phyloP scores from a whole-genome alignment of 2,888 invertebrate species.

The Melikaiella ostensackeni region DNA sequence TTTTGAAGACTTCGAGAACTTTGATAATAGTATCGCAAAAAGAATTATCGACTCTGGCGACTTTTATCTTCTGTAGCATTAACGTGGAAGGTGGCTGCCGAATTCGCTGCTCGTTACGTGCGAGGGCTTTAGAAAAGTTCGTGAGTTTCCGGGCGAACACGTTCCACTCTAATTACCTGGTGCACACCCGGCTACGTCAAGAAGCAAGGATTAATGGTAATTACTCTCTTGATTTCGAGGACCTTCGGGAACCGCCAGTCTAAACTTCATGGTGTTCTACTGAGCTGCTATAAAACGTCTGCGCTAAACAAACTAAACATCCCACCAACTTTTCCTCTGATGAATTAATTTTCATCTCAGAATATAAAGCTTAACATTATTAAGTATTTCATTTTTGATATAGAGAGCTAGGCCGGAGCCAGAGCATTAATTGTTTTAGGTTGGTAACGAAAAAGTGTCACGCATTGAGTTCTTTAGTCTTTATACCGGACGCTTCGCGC shows the following conservation, averaged over 20 bases:
- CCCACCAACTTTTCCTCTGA: background rate
- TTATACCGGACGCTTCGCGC: no score
- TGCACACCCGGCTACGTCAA: conserved; percentile 47
- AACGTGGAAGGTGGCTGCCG: background rate
- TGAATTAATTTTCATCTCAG: conserved; percentile 1
- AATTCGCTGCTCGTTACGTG: conserved; percentile 14
- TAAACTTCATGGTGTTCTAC: conserved; percentile 5
- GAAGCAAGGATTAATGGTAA: conserved; percentile 53
- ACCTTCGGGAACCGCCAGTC: conserved; percentile 39
- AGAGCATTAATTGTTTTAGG: no score
- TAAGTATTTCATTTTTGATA: background rate
- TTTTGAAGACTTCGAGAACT: conserved; percentile 10
- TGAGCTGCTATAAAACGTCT: conserved; percentile 2
- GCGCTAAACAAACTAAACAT: conserved; percentile 28
- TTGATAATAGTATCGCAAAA: background rate
- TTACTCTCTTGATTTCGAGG: conserved; percentile 52
- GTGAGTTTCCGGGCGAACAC: conserved; percentile 56
- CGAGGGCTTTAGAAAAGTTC: conserved; percentile 50
- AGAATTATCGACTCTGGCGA: background rate
- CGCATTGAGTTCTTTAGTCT: no score
- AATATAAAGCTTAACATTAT: background rate
- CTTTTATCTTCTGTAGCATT: background rate
- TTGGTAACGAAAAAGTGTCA: no score
- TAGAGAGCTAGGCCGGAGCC: no score
- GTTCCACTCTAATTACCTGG: conserved; percentile 66